Evolutionary conservation across 2,888 invertebrate species (phyloP).

Genomic region (Laspeyria flexula): DNA sequence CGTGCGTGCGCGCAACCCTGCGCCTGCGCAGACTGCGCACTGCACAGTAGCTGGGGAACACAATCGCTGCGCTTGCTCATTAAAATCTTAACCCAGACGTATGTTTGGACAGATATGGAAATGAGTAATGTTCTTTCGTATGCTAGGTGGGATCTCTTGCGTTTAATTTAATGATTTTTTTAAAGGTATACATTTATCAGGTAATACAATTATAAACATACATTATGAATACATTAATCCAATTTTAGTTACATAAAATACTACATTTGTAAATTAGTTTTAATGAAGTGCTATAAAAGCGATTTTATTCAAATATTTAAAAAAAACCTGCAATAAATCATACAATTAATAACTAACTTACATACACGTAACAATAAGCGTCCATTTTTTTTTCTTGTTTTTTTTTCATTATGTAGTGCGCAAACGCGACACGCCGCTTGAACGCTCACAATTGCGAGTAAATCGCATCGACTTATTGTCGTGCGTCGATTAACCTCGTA

Average conservation of each 20-base stretch:
- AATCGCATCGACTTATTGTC: conserved; percentile 58
- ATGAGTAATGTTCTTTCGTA: conserved; percentile 5
- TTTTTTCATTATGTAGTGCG: conserved; percentile 36
- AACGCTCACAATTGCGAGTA: conserved; percentile 62
- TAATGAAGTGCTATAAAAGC: too few species aligned
- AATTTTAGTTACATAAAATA: too few species aligned
- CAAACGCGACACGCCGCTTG: conserved; percentile 41
- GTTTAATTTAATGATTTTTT: too few species aligned
- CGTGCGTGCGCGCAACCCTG: conserved; percentile 62
- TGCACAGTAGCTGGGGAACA: conserved; percentile 55
- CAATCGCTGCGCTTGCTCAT: conserved; percentile 45
- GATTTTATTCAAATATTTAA: too few species aligned
- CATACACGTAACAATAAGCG: conserved; percentile 33
- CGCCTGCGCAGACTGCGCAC: conserved; percentile 42
- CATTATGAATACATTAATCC: too few species aligned
- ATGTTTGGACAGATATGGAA: conserved; percentile 36
- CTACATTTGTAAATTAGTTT: too few species aligned
- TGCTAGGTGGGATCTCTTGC: background rate
- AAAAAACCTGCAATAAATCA: conserved; percentile 24
- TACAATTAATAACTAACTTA: conserved; percentile 26
- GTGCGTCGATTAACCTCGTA: conserved; percentile 45
- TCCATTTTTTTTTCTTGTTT: conserved; percentile 40
- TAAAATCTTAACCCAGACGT: conserved; percentile 46
- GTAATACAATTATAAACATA: too few species aligned
- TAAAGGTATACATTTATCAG: too few species aligned